Evolutionary conservation across 2,797 vertebrate species (phyloP).

Genomic region (Anableps anableps): DNA sequence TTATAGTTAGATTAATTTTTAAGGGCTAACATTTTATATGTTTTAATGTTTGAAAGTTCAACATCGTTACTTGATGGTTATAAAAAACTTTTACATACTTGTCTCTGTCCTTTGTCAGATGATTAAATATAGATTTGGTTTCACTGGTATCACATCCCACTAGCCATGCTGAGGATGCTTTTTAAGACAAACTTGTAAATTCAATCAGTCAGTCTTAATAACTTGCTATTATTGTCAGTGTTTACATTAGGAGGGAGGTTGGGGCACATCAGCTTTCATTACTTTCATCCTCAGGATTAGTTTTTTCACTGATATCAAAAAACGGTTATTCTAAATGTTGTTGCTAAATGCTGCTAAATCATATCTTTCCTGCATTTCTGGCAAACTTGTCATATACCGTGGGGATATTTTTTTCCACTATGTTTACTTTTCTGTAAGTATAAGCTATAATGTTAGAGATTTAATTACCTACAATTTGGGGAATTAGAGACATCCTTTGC

Average conservation of each 20-base stretch:
- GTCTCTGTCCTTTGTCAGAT: conserved; percentile 51
- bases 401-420: conserved; percentile 8
- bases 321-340: conserved; percentile 39
- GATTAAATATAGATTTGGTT: conserved; percentile 20
- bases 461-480: conserved; percentile 37
- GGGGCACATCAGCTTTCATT: conserved; percentile 38
- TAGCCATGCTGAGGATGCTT: neutral
- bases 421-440: conserved; percentile 15
- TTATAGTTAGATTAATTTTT: conserved; percentile 45
- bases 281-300: conserved; percentile 65
- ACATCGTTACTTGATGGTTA: conserved; percentile 62
- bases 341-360: conserved; percentile 26
- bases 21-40: conserved; percentile 68
- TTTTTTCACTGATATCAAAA: conserved; percentile 28
- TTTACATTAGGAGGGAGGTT: conserved; percentile 44
- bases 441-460: conserved; percentile 49
- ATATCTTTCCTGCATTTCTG: conserved; percentile 47
- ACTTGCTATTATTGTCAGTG: conserved; percentile 33
- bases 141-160: conserved; percentile 18
- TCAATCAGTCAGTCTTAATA: conserved; percentile 23
- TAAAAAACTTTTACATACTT: conserved; percentile 60
- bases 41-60: conserved; percentile 44
- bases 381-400: conserved; percentile 53
- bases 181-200: neutral
- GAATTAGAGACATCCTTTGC: conserved; percentile 45